Conservation (phyloP, 2,113 vertebrate species). For the Hassar affinis region DNA sequence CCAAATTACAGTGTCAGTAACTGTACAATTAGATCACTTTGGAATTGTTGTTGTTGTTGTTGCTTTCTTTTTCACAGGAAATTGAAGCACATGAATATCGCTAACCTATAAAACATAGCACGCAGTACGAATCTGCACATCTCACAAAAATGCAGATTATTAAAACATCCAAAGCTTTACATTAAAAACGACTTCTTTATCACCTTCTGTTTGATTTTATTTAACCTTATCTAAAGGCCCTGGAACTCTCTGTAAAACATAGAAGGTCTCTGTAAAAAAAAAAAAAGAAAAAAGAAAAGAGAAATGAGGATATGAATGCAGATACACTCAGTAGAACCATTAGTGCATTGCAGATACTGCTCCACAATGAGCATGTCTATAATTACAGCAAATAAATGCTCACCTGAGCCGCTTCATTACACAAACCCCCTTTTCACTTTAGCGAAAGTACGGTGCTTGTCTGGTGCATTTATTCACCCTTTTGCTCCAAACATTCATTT, state of each 20-base stretch:
- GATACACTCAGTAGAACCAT: constrained; percentile 47
- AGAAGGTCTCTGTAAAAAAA: constrained; percentile 23
- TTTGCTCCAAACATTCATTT: constrained; percentile 52
- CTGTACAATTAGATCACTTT: neutral
- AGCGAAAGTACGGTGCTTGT: constrained; percentile 50
- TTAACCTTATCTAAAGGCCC: neutral
- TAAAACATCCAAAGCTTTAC: neutral
- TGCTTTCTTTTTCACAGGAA: neutral
- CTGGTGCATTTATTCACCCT: constrained; percentile 56
- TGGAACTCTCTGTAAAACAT: neutral
- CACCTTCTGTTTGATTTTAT: neutral
- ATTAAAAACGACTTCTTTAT: neutral
- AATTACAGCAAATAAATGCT: constrained; percentile 67
- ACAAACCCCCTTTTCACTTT: constrained; percentile 51
- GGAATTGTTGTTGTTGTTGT: constrained; percentile 3
- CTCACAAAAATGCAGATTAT: neutral
- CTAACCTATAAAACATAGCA: neutral
- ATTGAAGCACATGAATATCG: neutral
- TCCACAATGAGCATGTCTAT: constrained; percentile 59
- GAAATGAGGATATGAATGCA: constrained; percentile 15
- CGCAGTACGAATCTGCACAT: neutral
- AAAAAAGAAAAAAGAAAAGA: neutral
- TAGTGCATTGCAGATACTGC: constrained; percentile 49
- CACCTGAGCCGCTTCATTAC: constrained; percentile 64
- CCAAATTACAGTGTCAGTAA: neutral